A percentile compares a stretch with the other conserved stretches of the same genome.
Conservation (phyloP, 1,140 invertebrate species). For the Lysiphlebus fabarum region DNA sequence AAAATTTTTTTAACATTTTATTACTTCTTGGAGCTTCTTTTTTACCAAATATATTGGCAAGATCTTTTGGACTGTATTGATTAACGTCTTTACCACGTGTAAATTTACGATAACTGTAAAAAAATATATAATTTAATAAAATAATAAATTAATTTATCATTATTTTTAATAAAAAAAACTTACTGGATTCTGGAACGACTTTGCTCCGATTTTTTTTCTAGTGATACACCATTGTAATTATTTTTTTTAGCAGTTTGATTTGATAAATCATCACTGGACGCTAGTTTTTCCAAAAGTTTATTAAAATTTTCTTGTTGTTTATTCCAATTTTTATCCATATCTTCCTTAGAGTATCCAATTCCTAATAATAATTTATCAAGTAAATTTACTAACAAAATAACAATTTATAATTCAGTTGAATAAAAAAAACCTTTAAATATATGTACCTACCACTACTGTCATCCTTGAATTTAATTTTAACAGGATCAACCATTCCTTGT, state of each 20-base stretch:
- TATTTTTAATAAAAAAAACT: conserved; percentile 37
- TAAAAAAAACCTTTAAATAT: neutral
- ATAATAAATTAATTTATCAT: neutral
- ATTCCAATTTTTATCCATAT: conserved; percentile 77
- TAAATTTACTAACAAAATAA: no score
- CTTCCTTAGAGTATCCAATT: conserved; percentile 66
- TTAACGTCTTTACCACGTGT: conserved; percentile 81
- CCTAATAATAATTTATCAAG: conserved; percentile 47
- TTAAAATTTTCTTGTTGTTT: conserved; percentile 78
- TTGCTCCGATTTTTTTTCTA: conserved; percentile 75
- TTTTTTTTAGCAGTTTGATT: conserved; percentile 19
- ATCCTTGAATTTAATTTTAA: conserved; percentile 73
- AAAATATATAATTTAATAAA: conserved; percentile 16
- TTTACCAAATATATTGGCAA: conserved; percentile 84
- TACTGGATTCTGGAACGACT: conserved; percentile 75
- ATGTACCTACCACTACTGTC: conserved; percentile 67
- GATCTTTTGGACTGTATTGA: conserved; percentile 74
- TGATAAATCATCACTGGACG: conserved; percentile 30
- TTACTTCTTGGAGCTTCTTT: no score
- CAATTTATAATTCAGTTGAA: neutral
- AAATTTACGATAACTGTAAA: conserved; percentile 76
- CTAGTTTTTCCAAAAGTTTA: conserved; percentile 56
- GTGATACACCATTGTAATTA: conserved; percentile 58
- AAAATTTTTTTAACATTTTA: conserved; percentile 41
- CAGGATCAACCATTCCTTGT: conserved; percentile 74